Evolutionary conservation across 2,797 vertebrate genomes (phyloP).

Genomic region (Sebastes reedi): DNA sequence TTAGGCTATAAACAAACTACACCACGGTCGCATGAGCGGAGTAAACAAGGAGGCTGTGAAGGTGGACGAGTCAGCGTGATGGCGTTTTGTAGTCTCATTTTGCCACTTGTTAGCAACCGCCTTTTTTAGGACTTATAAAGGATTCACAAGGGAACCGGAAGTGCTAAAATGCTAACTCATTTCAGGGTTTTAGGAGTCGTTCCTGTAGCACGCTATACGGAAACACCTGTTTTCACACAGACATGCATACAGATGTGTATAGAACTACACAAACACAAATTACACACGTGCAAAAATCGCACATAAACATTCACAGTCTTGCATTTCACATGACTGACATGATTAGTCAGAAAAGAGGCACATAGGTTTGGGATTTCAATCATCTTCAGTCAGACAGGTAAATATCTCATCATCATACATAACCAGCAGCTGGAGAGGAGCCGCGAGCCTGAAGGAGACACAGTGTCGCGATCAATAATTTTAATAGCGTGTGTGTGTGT

Average conservation of each 20-base stretch:
- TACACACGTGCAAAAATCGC: neutral
- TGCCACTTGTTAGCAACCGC: too few species aligned
- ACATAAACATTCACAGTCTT: neutral
- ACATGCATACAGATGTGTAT: neutral
- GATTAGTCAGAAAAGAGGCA: neutral
- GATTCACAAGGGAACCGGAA: neutral
- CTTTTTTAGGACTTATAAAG: too few species aligned
- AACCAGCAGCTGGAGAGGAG: slow-evolving; percentile 31
- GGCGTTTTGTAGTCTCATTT: too few species aligned
- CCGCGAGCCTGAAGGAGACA: neutral
- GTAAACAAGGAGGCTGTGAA: too few species aligned
- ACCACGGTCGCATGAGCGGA: too few species aligned
- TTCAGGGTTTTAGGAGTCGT: neutral
- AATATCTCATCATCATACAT: slow-evolving; percentile 2
- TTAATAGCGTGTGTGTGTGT: slow-evolving; percentile 1
- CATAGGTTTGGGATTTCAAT: slow-evolving; percentile 30
- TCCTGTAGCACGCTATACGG: neutral
- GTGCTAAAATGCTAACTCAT: neutral
- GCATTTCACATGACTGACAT: neutral
- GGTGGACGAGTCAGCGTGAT: rapidly evolving
- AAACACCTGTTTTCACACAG: slow-evolving; percentile 42
- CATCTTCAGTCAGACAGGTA: slow-evolving; percentile 20
- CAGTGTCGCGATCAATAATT: neutral
- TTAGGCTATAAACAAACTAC: too few species aligned
- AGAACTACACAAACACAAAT: neutral